These are phyloP conservation scores for Xestia ashworthii DNA, from an alignment of 2,888 invertebrate species.

Conservation along the genomic window DNA sequence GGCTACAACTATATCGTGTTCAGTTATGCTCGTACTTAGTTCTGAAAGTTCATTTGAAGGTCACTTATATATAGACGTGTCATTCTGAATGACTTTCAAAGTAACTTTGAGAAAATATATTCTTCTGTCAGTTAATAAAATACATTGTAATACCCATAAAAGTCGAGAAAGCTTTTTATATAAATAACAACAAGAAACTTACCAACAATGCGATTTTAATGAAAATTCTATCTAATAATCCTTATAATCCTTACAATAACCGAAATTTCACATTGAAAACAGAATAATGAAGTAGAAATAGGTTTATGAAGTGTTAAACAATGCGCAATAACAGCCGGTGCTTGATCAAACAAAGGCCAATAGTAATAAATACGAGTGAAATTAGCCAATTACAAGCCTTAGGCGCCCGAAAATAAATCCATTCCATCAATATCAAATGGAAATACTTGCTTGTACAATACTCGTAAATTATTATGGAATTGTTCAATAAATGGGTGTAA, in stretches of 20 bases:
- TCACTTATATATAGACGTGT: background rate
- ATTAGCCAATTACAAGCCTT: slow-evolving; percentile 71
- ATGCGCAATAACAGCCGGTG: slow-evolving; percentile 51
- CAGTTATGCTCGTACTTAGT: background rate
- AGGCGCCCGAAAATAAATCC: slow-evolving; percentile 64
- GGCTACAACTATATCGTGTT: slow-evolving; percentile 5
- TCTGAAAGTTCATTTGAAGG: slow-evolving; percentile 18
- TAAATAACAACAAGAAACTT: background rate
- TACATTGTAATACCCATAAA: background rate
- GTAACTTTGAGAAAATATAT: background rate
- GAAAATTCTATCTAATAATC: background rate
- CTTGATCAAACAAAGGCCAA: slow-evolving; percentile 68
- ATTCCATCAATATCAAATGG: slow-evolving; percentile 53
- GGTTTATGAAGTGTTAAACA: slow-evolving; percentile 56
- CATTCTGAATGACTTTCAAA: slow-evolving; percentile 6
- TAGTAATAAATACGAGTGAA: slow-evolving; percentile 69
- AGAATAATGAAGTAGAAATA: slow-evolving; percentile 41
- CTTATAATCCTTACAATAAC: background rate
- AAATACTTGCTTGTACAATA: slow-evolving; percentile 48
- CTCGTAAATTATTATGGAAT: slow-evolving; percentile 2
- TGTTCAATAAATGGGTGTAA: background rate
- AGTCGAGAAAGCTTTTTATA: background rate
- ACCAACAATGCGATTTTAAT: background rate
- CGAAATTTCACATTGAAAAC: slow-evolving; percentile 10
- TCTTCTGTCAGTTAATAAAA: background rate